These are phyloP conservation scores for Panagrolaimus sp. DNA, from an alignment of 1,140 invertebrate genomes.

Conservation along the genomic window DNA sequence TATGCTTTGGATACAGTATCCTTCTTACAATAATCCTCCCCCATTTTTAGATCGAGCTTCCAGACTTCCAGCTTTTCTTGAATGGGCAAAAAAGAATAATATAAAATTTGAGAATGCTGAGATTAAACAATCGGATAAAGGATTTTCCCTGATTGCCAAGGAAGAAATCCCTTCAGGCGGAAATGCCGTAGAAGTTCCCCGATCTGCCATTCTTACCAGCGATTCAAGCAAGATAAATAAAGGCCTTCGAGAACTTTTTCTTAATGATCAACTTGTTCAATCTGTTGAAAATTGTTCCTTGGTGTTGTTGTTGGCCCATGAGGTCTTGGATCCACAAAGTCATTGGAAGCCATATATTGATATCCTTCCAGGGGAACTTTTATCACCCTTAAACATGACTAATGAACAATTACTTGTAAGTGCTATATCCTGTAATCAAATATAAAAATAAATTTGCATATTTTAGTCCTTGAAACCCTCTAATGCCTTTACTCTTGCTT, in stretches of 20 bases:
- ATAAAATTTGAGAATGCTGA: slow-evolving; percentile 6
- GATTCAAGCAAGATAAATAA: slow-evolving; percentile 7
- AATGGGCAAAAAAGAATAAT: slow-evolving; percentile 10
- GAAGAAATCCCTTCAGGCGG: slow-evolving; percentile 23
- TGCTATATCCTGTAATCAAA: slow-evolving; percentile 4
- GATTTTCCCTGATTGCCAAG: slow-evolving; percentile 26
- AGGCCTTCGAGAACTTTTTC: slow-evolving; percentile 9
- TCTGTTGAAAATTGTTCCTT: slow-evolving; percentile 23
- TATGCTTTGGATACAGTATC: neutral
- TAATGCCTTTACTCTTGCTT: slow-evolving; percentile 39
- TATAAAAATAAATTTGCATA: neutral
- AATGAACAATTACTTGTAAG: slow-evolving; percentile 34
- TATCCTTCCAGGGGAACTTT: slow-evolving; percentile 23
- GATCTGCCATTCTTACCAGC: slow-evolving; percentile 25
- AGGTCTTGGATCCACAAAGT: slow-evolving; percentile 24
- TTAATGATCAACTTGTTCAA: slow-evolving; percentile 28
- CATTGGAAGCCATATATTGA: slow-evolving; percentile 33
- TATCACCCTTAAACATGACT: slow-evolving; percentile 38
- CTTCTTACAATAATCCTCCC: neutral
- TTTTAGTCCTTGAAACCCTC: slow-evolving; percentile 44
- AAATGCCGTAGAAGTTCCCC: slow-evolving; percentile 27
- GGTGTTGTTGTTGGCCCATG: slow-evolving; percentile 27
- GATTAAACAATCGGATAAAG: neutral
- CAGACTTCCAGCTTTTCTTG: slow-evolving; percentile 3
- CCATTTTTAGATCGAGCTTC: neutral